A percentile compares a stretch with the other conserved stretches of the same genome.
Conservation (phyloP, 64 coral and sea anemone genomes). For the Pocillopora damicornis region DNA sequence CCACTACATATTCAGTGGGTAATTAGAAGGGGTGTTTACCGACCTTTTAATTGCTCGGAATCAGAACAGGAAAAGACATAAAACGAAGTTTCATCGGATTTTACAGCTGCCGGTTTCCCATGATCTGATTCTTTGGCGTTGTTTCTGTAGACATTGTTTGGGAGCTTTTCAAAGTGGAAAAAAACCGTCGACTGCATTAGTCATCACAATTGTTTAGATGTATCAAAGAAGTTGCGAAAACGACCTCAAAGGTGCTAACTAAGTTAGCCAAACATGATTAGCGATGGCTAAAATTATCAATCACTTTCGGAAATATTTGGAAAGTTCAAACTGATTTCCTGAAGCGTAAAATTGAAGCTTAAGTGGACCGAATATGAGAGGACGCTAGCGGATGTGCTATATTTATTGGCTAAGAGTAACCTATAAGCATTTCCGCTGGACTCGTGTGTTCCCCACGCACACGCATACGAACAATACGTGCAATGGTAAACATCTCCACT, state of each 20-base stretch:
- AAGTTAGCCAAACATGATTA: constrained; percentile 35
- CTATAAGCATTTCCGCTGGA: too few relatives aligned
- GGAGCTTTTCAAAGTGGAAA: not conserved
- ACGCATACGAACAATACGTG: not conserved
- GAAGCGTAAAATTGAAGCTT: not conserved
- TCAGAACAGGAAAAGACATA: not conserved
- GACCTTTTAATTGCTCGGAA: not conserved
- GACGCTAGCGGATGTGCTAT: not conserved
- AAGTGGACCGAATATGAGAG: not conserved
- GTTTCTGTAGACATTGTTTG: not conserved
- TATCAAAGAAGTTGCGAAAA: constrained; percentile 1
- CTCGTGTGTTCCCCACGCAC: not conserved
- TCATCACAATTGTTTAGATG: not conserved
- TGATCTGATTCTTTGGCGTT: not conserved
- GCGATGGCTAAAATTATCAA: constrained; percentile 24
- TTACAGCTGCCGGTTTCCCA: not conserved
- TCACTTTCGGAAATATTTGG: constrained; percentile 27
- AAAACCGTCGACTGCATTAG: not conserved
- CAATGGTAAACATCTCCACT: too few relatives aligned
- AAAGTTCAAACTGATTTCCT: constrained; percentile 26
- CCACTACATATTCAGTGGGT: not conserved
- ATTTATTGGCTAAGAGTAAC: too few relatives aligned
- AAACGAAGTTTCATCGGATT: not conserved
- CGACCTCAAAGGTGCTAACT: constrained; percentile 34
- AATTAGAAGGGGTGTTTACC: not conserved